phyloP scores from a whole-genome alignment of 2,888 invertebrate species.

The Blomia tropicalis region DNA sequence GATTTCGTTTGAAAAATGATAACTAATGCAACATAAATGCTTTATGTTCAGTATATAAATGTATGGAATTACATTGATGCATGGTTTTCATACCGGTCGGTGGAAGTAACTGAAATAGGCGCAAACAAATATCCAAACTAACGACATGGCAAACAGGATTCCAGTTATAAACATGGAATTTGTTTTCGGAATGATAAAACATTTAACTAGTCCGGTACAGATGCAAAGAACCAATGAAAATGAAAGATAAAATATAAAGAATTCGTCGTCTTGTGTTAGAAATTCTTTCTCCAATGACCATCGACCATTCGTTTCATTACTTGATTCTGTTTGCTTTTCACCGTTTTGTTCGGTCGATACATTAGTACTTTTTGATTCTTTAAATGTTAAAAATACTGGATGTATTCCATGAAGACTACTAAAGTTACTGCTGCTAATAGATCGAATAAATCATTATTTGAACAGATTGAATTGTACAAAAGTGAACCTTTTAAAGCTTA shows the following conservation, averaged over 20 bases:
- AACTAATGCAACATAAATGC: conserved; percentile 13
- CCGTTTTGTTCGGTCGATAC: neutral
- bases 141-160: conserved; percentile 8
- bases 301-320: neutral
- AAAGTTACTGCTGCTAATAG: conserved; percentile 31
- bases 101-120: conserved; percentile 10
- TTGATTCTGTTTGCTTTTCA: neutral
- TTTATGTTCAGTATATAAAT: neutral
- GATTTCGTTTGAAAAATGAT: conserved; percentile 12
- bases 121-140: conserved; percentile 3
- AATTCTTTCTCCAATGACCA: conserved; percentile 21
- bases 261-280: conserved; percentile 46
- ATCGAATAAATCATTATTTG: neutral
- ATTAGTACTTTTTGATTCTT: conserved; percentile 40
- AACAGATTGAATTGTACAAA: too few species aligned
- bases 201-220: conserved; percentile 40
- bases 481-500: conserved; percentile 47
- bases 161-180: conserved; percentile 14
- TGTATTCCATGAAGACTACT: conserved; percentile 37
- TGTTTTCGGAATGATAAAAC: conserved; percentile 4
- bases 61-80: neutral
- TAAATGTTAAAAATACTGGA: conserved; percentile 49
- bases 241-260: conserved; percentile 63
- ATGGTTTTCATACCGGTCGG: neutral
- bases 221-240: conserved; percentile 44